phyloP scores from a whole-genome alignment of 2,888 invertebrate species.

The Machimus atricapillus region DNA sequence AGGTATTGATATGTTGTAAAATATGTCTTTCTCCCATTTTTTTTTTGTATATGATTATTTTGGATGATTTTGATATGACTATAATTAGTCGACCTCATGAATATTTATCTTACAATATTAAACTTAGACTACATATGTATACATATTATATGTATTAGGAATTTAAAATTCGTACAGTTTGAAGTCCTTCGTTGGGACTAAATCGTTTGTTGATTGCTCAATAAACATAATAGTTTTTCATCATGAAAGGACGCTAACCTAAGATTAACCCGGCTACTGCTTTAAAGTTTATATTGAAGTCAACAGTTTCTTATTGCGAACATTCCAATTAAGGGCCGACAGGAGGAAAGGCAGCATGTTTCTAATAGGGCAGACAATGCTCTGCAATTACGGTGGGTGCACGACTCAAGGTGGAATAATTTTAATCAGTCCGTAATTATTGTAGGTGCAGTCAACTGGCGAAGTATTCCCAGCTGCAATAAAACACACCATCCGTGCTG shows the following conservation, averaged over 20 bases:
- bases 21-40: too few relatives aligned
- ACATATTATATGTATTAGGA: too few relatives aligned
- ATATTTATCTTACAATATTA: too few relatives aligned
- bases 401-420: background rate
- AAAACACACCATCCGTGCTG: constrained; percentile 34
- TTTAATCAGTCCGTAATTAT: constrained; percentile 29
- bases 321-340: background rate
- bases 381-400: background rate
- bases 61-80: too few relatives aligned
- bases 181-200: background rate
- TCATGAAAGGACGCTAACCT: background rate
- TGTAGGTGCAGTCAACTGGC: constrained; percentile 26
- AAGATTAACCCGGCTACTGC: background rate
- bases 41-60: too few relatives aligned
- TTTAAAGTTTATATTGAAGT: background rate
- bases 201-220: background rate
- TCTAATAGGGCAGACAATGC: background rate
- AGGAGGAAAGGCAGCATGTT: background rate
- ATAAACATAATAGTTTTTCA: background rate
- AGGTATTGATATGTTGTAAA: too few relatives aligned
- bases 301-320: background rate
- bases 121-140: too few relatives aligned
- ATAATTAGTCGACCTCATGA: too few relatives aligned
- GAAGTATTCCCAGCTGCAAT: background rate
- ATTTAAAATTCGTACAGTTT: too few relatives aligned